Evolutionary conservation across 2,113 vertebrate genomes (phyloP).

Genomic region (Aspiorhynchus laticeps): DNA sequence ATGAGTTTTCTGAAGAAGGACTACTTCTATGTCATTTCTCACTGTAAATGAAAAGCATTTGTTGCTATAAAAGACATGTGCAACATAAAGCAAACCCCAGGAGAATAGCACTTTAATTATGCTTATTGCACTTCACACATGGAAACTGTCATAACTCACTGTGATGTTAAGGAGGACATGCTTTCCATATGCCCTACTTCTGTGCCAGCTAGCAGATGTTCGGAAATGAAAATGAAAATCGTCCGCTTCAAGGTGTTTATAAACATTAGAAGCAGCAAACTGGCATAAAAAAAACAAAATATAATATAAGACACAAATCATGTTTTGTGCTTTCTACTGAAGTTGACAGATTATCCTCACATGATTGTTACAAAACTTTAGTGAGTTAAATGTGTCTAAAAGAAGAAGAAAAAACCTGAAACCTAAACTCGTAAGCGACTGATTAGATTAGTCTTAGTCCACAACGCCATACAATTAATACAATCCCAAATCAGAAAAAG

Average conservation of each 20-base stretch:
- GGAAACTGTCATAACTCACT: slow-evolving; percentile 10
- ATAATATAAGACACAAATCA: background rate
- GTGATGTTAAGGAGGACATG: slow-evolving; percentile 1
- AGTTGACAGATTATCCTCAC: background rate
- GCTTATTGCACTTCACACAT: background rate
- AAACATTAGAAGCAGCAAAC: background rate
- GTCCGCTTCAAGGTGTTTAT: slow-evolving; percentile 15
- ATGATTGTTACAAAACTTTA: background rate
- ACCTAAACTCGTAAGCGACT: background rate
- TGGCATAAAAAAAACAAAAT: background rate
- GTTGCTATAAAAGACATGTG: background rate
- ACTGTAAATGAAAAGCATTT: background rate
- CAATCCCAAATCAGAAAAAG: too few species aligned
- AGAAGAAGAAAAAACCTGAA: too few species aligned
- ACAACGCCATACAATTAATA: background rate
- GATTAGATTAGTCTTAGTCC: background rate
- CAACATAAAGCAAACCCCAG: background rate
- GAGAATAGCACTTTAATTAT: background rate
- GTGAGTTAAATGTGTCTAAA: background rate
- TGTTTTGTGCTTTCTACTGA: background rate
- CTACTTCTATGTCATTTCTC: background rate
- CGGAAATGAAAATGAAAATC: background rate
- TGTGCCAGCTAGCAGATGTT: slow-evolving; percentile 25
- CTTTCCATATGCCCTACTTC: slow-evolving; percentile 20
- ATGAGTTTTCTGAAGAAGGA: background rate